Conservation (phyloP, 2,797 vertebrate species). For the Rachycentron canadum region DNA sequence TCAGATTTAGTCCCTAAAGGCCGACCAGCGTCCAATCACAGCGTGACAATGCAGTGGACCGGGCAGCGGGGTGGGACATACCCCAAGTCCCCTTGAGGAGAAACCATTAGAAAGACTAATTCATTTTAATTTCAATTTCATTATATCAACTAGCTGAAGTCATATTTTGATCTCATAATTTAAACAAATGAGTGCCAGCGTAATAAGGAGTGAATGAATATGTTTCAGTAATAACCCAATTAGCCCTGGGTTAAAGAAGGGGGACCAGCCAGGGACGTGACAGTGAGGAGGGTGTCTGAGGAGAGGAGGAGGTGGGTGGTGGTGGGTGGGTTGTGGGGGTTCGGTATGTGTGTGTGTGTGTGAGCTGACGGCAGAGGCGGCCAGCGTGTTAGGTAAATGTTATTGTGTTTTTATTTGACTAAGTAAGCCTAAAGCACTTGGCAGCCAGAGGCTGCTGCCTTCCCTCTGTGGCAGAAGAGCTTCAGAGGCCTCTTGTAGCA, state of each 20-base stretch:
- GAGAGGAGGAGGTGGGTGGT: neutral
- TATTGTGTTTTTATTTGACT: slow-evolving; percentile 69
- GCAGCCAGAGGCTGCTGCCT: slow-evolving; percentile 57
- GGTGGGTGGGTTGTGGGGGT: neutral
- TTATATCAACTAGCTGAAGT: slow-evolving; percentile 87
- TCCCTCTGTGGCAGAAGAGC: slow-evolving; percentile 40
- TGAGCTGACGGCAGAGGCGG: slow-evolving; percentile 23
- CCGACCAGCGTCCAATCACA: slow-evolving; percentile 37
- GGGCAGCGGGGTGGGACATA: slow-evolving; percentile 69
- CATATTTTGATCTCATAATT: slow-evolving; percentile 89
- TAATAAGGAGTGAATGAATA: slow-evolving; percentile 85
- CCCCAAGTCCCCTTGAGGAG: slow-evolving; percentile 75
- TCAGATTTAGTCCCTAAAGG: slow-evolving; percentile 10
- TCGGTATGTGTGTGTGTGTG: slow-evolving; percentile 8
- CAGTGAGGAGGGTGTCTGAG: slow-evolving; percentile 52
- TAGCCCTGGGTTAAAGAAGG: slow-evolving; percentile 80
- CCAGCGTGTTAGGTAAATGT: slow-evolving; percentile 49
- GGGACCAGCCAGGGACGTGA: slow-evolving; percentile 62
- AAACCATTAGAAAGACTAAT: slow-evolving; percentile 89
- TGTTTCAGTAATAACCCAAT: slow-evolving; percentile 89
- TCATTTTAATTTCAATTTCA: slow-evolving; percentile 88
- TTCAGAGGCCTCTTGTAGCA: slow-evolving; percentile 67
- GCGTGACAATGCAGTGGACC: slow-evolving; percentile 46
- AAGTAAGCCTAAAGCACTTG: slow-evolving; percentile 51
- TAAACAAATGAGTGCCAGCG: slow-evolving; percentile 82